Evolutionary conservation across 2,797 vertebrate species (phyloP).

Genomic region (Yasuhikotakia modesta): DNA sequence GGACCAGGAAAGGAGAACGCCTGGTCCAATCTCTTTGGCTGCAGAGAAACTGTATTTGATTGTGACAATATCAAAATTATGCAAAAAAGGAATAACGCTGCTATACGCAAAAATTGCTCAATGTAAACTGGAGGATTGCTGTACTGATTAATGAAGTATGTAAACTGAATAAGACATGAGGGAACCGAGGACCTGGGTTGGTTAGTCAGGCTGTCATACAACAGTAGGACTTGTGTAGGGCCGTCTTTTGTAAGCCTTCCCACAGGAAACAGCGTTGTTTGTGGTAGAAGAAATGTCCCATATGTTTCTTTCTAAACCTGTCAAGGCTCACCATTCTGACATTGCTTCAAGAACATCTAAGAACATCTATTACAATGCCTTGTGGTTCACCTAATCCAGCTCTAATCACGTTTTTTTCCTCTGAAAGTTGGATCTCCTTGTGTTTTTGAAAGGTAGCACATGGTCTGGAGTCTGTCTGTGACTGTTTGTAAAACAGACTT

Average conservation of each 20-base stretch:
- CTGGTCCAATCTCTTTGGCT: constrained; percentile 23
- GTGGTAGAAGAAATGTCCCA: constrained; percentile 44
- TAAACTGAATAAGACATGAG: constrained; percentile 42
- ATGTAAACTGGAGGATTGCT: constrained; percentile 80
- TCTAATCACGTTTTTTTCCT: constrained; percentile 62
- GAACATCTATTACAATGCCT: constrained; percentile 49
- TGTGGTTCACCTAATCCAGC: constrained; percentile 57
- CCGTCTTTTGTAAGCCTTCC: constrained; percentile 44
- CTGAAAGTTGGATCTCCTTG: constrained; percentile 58
- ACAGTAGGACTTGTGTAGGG: constrained; percentile 46
- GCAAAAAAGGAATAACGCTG: constrained; percentile 77
- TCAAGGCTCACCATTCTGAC: constrained; percentile 21
- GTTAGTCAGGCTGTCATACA: constrained; percentile 44
- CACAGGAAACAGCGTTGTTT: constrained; percentile 26
- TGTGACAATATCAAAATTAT: constrained; percentile 53
- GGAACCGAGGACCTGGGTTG: constrained; percentile 53
- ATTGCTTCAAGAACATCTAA: constrained; percentile 56
- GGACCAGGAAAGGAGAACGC: constrained; percentile 20
- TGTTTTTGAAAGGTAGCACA: constrained; percentile 62
- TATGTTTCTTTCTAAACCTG: constrained; percentile 38
- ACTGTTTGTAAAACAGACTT: constrained; percentile 50
- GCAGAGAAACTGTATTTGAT: constrained; percentile 56
- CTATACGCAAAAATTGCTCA: constrained; percentile 81
- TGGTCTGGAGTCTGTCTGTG: constrained; percentile 53
- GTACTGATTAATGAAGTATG: constrained; percentile 63